These are phyloP conservation scores for Urocitellus parryii DNA, from an alignment of 2,113 vertebrate genomes.

Conservation along the genomic window DNA sequence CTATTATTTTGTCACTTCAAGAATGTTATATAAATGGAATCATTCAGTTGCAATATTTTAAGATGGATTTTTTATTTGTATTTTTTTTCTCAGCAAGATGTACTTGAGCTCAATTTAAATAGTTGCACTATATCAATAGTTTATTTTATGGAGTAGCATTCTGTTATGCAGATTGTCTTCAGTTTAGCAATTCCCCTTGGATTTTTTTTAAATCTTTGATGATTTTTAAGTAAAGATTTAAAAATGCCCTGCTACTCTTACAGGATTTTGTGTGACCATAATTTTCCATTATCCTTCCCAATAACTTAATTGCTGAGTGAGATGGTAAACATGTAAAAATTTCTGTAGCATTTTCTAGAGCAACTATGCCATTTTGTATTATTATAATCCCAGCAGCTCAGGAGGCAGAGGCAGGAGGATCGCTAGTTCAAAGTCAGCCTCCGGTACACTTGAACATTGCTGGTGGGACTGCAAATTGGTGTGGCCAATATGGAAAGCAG, in stretches of 20 bases:
- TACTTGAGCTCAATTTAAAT: background rate
- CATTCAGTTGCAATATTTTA: background rate
- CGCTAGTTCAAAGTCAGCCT: too few relatives aligned
- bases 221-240: slow-evolving; percentile 25
- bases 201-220: background rate
- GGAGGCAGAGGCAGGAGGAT: too few relatives aligned
- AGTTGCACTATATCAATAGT: background rate
- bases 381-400: too few relatives aligned
- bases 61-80: background rate
- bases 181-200: background rate
- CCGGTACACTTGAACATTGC: too few relatives aligned
- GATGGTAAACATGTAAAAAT: background rate
- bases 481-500: too few relatives aligned
- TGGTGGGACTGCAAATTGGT: too few relatives aligned
- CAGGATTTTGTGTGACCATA: background rate
- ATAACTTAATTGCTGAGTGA: background rate
- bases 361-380: background rate
- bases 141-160: background rate
- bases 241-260: background rate
- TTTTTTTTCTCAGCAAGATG: background rate
- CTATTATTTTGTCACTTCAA: background rate
- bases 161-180: background rate
- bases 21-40: background rate
- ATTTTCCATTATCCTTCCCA: background rate
- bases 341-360: background rate